Percentiles rank a stretch among this genome's conserved stretches.
These are phyloP conservation scores for Drosophila yakuba DNA, from an alignment of 1,140 invertebrate genomes.

Conservation along the genomic window DNA sequence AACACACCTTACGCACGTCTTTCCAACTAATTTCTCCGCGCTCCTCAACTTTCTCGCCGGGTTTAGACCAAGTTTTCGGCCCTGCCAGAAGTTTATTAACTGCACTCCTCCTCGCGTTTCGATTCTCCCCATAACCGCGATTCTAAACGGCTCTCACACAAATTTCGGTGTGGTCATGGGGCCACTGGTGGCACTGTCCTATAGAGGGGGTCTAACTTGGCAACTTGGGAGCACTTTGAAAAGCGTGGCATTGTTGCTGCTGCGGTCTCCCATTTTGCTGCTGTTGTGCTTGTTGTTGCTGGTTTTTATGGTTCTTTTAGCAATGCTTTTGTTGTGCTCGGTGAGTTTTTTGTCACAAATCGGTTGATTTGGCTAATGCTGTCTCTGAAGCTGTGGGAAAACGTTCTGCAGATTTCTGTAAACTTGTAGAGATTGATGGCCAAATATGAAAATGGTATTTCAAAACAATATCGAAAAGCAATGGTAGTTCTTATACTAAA, in stretches of 20 bases:
- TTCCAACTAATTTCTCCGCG: slow-evolving; percentile 71
- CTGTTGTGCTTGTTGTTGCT: slow-evolving; percentile 4
- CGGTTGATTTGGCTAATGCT: slow-evolving; percentile 3
- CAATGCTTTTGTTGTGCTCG: not conserved
- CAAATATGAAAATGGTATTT: no score
- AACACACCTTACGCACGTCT: slow-evolving; percentile 76
- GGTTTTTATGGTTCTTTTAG: not conserved
- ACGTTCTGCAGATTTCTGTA: not conserved
- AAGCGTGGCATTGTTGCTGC: slow-evolving; percentile 42
- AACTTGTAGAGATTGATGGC: no score
- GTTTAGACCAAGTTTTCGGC: slow-evolving; percentile 44
- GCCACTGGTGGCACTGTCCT: not conserved
- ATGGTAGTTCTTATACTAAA: not conserved
- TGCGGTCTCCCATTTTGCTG: slow-evolving; percentile 12
- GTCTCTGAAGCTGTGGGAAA: not conserved
- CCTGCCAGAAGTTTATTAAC: slow-evolving; percentile 68
- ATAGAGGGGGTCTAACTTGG: not conserved
- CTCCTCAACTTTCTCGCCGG: slow-evolving; percentile 57
- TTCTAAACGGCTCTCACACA: slow-evolving; percentile 72
- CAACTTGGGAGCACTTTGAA: slow-evolving; percentile 42
- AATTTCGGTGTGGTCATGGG: slow-evolving; percentile 7
- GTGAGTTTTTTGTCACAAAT: not conserved
- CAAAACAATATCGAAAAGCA: no score
- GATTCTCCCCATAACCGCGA: slow-evolving; percentile 34
- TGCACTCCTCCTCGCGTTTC: slow-evolving; percentile 23